Base-by-base conservation (phyloP, 2,888 invertebrate species). In the Idaea dimidiata region DNA sequence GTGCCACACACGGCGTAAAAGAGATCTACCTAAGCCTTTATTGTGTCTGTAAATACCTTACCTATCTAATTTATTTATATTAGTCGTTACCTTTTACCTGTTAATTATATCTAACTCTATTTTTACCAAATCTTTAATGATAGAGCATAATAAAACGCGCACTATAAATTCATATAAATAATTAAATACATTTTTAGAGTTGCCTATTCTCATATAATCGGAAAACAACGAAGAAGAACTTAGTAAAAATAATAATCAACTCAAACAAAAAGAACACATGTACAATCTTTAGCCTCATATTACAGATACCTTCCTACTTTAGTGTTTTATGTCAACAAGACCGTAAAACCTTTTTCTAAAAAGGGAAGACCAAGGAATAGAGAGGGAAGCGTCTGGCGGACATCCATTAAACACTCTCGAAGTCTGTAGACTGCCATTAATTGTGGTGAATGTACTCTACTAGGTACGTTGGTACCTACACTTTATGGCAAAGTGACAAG, bases 361-460 rank as follows among this genome's bases (percentile, higher is more conserved):
- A 65, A 31, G 59, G 60, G 60, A 66, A 63, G 66, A 69, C 61
- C 59, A 64, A 63, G 65, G 61, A 62, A 66, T 61, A 59, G 64
- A 63, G 63, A 68, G 66, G 66, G 59, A 69, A 74, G 68, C 71
- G 70, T 71, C 75, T 72, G 68, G 69, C 67, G 72, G 70, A 72
- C 74, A 74, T 81, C 79, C 77, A 80, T 78, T 80, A 79, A 75
- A 70, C 69, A 70, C 72, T 74, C 72, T 75, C 66, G 71, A 77
- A 78, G 75, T 73, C 73, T 67, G 70, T 71, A 69, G 75, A 73
- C 73, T 68, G 70, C 75, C 72, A 80, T 81, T 80, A 77, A 79
- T 79, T 80, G 75, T 72, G 65, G 72, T 61, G 71, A 68, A 70
- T 66, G 66, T 71, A 59, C 56, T 18, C 56, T 17, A 56, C 56